Evolutionary conservation across 2,797 vertebrate genomes (phyloP).

Genomic region (Cynopterus sphinx): DNA sequence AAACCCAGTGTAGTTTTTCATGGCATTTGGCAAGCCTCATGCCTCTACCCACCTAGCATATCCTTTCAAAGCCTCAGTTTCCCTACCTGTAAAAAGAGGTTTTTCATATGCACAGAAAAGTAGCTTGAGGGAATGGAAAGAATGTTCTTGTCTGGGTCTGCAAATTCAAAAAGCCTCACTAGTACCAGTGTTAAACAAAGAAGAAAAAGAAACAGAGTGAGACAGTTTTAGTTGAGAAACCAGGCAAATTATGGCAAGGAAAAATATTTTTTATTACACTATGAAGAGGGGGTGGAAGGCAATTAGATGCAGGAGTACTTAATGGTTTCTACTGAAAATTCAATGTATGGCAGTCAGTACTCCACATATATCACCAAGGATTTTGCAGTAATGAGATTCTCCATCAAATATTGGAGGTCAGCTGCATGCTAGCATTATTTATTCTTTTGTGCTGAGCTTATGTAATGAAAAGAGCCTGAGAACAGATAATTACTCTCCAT

Average conservation of each 20-base stretch:
- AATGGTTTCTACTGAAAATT: slow-evolving; percentile 32
- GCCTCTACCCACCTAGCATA: not conserved
- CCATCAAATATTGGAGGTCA: not conserved
- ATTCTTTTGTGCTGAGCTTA: slow-evolving; percentile 8
- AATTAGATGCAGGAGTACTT: slow-evolving; percentile 14
- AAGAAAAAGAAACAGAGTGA: not conserved
- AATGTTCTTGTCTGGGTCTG: not conserved
- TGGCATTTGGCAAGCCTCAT: not conserved
- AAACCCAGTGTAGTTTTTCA: not conserved
- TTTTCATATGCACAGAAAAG: not conserved
- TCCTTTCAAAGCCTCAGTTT: slow-evolving; percentile 24
- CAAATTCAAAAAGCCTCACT: not conserved
- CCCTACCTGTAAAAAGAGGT: not conserved
- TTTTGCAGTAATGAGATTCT: slow-evolving; percentile 43
- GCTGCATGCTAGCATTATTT: not conserved
- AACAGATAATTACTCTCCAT: not conserved
- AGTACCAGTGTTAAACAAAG: not conserved
- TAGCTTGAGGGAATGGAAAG: not conserved
- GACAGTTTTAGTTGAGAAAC: slow-evolving; percentile 26
- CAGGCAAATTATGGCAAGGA: slow-evolving; percentile 34
- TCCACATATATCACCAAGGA: not conserved
- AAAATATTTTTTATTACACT: slow-evolving; percentile 25
- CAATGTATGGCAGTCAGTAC: not conserved
- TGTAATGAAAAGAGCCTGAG: not conserved
- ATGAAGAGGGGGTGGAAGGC: not conserved